Base-by-base conservation (phyloP, 2,888 invertebrate genomes). In the Raillietiella orientalis region DNA sequence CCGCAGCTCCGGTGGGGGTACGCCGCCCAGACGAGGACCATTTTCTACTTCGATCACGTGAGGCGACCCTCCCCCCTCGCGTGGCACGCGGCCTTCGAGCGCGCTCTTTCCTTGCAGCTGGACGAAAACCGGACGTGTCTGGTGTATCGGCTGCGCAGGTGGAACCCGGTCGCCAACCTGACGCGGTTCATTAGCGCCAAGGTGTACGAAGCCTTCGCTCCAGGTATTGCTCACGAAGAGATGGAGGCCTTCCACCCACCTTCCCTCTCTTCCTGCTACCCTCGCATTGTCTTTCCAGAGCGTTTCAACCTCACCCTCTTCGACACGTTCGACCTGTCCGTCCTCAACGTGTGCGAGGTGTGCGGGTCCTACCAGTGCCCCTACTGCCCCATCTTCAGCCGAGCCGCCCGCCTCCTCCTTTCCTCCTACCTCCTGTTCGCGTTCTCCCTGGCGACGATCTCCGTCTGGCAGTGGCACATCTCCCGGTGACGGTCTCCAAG, bases 81-180 rank as follows among this genome's bases (percentile, higher is more conserved):
- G 28, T 11, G 9, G 28, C 12, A 16, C 6, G 5, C 28, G 12
- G 13, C 25, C n/a, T 5, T 9, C 17, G 19, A 24, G n/a, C 28
- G 24, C 14, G 20, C 10, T 23, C 14, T 28, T 16, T 17, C 16
- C 16, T 45, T 43, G 14, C 47, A 77, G 75, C 47, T 87, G 44
- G 75, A 77, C 39, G 50, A 55, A 13, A 66, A 69, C 44, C 64
- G 62, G 37, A 72, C 72, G 4, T 90, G 90, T 42, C 66, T 90
- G 6, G 70, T 75, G 48, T 75, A 84, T 44, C 74, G 77, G 2
- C 61, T 84, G 28, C 79, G 84, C 48, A 58, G 90, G 34, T 90
- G 84, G 84, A 70, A 60, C 49, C 87, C 87, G 1, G 79, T 87
- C 3, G 87, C 87, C 25, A 90, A 90, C 50, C 74, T 84, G 71